Conservation (phyloP, 2,113 vertebrate genomes). For the Picathartes gymnocephalus region DNA sequence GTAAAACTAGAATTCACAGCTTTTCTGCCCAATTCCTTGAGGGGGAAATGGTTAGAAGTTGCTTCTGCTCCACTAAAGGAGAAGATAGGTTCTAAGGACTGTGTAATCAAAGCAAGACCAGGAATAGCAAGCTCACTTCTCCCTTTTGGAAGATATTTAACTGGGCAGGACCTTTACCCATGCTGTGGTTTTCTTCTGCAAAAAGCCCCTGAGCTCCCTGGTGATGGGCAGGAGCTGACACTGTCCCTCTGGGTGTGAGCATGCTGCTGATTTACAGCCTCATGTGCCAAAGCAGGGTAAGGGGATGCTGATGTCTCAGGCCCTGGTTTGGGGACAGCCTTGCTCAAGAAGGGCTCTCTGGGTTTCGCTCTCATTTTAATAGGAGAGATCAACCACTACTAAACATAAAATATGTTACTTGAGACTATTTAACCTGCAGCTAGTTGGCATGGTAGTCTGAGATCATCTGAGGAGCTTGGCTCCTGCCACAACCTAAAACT, state of each 20-base stretch:
- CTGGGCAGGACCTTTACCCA: not conserved
- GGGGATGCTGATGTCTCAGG: accelerated
- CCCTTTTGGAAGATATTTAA: not conserved
- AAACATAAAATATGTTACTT: not conserved
- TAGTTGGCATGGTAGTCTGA: not conserved
- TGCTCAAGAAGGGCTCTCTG: not conserved
- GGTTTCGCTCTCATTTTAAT: not conserved
- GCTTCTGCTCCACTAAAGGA: not conserved
- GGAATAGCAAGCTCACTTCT: not conserved
- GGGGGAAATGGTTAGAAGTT: not conserved
- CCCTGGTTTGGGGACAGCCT: not conserved
- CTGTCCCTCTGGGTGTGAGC: not conserved
- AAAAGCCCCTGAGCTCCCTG: not conserved
- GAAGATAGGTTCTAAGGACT: not conserved
- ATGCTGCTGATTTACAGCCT: not conserved
- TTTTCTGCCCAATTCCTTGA: not conserved
- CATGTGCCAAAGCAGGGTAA: not conserved
- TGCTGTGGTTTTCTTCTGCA: not conserved
- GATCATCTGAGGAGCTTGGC: not conserved
- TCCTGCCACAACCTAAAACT: not conserved
- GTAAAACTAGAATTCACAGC: not conserved
- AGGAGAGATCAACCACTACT: not conserved
- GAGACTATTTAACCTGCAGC: not conserved
- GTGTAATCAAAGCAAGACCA: not conserved
- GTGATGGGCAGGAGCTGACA: not conserved